A percentile compares a stretch with the other conserved stretches of the same genome.
phyloP scores from a whole-genome alignment of 2,888 invertebrate species.

The Subacronicta megacephala region DNA sequence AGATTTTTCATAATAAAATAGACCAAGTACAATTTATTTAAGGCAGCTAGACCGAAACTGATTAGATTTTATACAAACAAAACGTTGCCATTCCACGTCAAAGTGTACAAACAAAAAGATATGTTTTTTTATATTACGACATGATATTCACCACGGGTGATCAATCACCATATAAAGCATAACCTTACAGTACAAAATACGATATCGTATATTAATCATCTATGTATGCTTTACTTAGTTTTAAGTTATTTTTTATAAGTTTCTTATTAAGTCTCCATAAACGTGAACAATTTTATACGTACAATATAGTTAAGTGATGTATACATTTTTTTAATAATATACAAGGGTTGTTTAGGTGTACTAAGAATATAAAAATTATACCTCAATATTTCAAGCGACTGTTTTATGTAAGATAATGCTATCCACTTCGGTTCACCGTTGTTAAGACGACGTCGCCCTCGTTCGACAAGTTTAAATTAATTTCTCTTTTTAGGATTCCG shows the following conservation, averaged over 20 bases:
- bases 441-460: constrained; percentile 27
- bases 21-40: constrained; percentile 65
- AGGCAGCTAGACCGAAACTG: constrained; percentile 63
- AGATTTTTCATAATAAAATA: constrained; percentile 46
- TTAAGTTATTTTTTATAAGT: constrained; percentile 66
- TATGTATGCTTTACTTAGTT: constrained; percentile 87
- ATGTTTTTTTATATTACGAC: constrained; percentile 22
- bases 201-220: constrained; percentile 83
- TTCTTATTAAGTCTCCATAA: constrained; percentile 63
- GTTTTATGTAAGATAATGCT: constrained; percentile 70
- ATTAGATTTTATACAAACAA: constrained; percentile 53
- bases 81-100: constrained; percentile 67
- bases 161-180: constrained; percentile 57
- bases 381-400: constrained; percentile 78
- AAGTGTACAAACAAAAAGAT: constrained; percentile 59
- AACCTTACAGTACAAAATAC: constrained; percentile 89
- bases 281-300: constrained; percentile 75
- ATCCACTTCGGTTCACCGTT: constrained; percentile 63
- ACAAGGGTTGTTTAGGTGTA: constrained; percentile 74
- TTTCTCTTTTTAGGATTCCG: constrained; percentile 11
- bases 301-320: constrained; percentile 72
- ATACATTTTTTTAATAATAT: constrained; percentile 68
- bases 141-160: constrained; percentile 30
- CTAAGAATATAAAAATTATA: constrained; percentile 75
- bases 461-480: constrained; percentile 9